Percentiles rank a stretch among this genome's conserved stretches.
These are phyloP conservation scores for Blomia tropicalis DNA, from an alignment of 2,888 invertebrate species.

Conservation along the genomic window DNA sequence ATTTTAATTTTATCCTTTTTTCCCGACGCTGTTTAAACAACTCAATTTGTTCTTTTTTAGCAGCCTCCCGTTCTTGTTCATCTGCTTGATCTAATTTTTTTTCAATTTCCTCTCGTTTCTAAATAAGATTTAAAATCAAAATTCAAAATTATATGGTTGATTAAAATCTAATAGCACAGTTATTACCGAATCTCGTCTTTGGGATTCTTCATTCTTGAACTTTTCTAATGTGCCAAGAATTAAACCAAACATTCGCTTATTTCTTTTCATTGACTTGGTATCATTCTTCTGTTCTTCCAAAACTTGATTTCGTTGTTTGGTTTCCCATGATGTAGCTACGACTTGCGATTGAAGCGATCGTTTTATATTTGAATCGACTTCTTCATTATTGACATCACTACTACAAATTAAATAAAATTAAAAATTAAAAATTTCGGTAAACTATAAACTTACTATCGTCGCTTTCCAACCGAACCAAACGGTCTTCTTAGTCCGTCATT, in stretches of 20 bases:
- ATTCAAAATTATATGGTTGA: neutral
- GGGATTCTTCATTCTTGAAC: slow-evolving; percentile 84
- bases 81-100: slow-evolving; percentile 83
- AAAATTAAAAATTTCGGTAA: neutral
- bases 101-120: slow-evolving; percentile 71
- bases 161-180: neutral
- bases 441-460: neutral
- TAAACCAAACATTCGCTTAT: slow-evolving; percentile 88
- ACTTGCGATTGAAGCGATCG: slow-evolving; percentile 55
- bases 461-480: neutral
- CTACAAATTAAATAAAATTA: neutral
- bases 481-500: neutral
- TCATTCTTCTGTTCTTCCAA: slow-evolving; percentile 65
- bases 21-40: slow-evolving; percentile 67
- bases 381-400: slow-evolving; percentile 33
- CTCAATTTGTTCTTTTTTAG: slow-evolving; percentile 63
- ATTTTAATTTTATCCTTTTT: slow-evolving; percentile 71
- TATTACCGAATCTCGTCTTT: slow-evolving; percentile 58
- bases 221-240: slow-evolving; percentile 83
- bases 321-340: slow-evolving; percentile 54
- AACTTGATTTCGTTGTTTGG: slow-evolving; percentile 63
- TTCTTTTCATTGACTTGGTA: slow-evolving; percentile 53
- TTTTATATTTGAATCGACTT: slow-evolving; percentile 36
- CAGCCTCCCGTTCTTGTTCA: slow-evolving; percentile 63
- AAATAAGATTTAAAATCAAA: slow-evolving; percentile 32